Evolutionary conservation across 2,888 invertebrate species (phyloP), one percentile per base, ranked within the genome.

Genomic region (Tanypteryx hageni): DNA sequence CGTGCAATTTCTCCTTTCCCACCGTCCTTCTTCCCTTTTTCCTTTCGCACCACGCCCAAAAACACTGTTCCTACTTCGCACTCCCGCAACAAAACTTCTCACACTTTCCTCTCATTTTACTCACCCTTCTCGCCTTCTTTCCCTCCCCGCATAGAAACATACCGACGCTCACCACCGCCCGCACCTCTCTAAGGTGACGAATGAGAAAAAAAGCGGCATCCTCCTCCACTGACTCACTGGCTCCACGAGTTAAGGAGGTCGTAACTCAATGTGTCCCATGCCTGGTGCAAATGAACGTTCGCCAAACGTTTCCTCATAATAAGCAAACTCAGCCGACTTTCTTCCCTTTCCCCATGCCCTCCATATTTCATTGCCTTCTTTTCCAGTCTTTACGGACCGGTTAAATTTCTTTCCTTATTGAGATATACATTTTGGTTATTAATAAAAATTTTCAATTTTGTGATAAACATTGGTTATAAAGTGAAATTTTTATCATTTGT

Each of bases 1-100:
- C 76, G 27, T n/a, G 68, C 68, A 68, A 68, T 68, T 68, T 68
- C 68, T 76, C 76, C 27, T 76, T 76, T 27, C 27, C 76, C 76
- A 11, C 76, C 22, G 22, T 27, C 7, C 61, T 61, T 18, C 18
- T 61, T 61, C 61, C 22, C 76, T 76, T 27, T 76, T 22, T 13
- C 76, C 27, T 22, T 22, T 18, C 76, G 27, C 76, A 18, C 76
- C 2, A 61, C 13, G 18, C 76, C 22, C n/a, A n/a, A 27, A 76
- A 76, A 27, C 22, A 76, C 13, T 13, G 9, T 76, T 76, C 64
- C 64, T 64, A 7, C 14, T 64, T 76, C 76, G 27, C 22, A 76
- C 76, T 27, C 76, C 13, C 27, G 27, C 76, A 76, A 76, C 76
- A 76, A 76, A 27, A 18, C 22, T 4, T 68, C 64, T 10, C 11